phyloP scores from a whole-genome alignment of 1,140 invertebrate species.

The Eriosoma lanigerum region DNA sequence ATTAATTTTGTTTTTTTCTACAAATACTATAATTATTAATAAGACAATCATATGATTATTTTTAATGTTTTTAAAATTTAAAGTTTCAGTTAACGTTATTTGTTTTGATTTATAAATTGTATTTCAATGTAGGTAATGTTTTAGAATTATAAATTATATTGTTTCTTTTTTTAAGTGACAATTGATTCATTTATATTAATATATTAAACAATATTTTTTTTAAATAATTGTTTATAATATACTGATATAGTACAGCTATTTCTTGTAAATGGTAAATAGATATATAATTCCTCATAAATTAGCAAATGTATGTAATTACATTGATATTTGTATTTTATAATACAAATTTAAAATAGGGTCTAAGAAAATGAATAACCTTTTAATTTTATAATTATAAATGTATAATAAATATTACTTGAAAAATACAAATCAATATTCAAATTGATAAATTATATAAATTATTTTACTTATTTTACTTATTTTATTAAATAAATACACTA shows the following conservation, averaged over 20 bases:
- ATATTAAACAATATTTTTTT: no score
- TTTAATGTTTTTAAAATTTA: no score
- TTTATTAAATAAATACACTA: background rate
- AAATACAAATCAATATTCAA: background rate
- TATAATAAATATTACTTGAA: conserved; percentile 9
- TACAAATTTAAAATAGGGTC: background rate
- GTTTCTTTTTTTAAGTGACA: no score
- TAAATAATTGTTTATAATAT: conserved; percentile 27
- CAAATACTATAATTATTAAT: no score
- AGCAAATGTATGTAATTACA: background rate
- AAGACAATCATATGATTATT: no score
- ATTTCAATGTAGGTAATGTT: no score
- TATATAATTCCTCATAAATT: background rate
- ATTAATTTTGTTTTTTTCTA: no score
- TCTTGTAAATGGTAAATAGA: conserved; percentile 9
- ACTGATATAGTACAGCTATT: background rate
- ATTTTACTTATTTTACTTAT: no score
- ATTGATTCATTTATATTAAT: no score
- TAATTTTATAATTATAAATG: conserved; percentile 22
- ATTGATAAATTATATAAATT: background rate
- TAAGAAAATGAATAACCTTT: background rate
- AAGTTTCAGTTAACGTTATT: no score
- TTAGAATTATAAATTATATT: no score
- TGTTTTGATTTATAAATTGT: no score
- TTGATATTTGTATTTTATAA: background rate